A percentile compares a stretch with the other conserved stretches of the same genome.
phyloP scores from a whole-genome alignment of 2,113 vertebrate genomes.

The Spea multiplicata region DNA sequence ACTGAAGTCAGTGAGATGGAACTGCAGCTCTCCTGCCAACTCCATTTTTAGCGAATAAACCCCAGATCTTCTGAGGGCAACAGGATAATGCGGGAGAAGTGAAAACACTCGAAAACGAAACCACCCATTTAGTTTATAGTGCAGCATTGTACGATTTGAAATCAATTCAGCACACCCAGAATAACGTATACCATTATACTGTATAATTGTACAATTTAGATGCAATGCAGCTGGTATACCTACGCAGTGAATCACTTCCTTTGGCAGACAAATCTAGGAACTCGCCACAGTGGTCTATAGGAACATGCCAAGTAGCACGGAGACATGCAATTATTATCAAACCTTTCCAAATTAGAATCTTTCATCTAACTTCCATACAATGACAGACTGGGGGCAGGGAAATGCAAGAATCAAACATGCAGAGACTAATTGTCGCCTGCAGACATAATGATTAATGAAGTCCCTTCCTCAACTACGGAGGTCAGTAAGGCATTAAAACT shows the following conservation, averaged over 20 bases:
- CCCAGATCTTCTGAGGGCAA: too few relatives aligned
- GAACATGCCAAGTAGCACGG: conserved; percentile 21
- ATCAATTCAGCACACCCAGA: too few relatives aligned
- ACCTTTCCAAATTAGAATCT: conserved; percentile 31
- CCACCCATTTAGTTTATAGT: too few relatives aligned
- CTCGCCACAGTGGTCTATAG: conserved; percentile 7
- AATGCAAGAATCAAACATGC: neutral
- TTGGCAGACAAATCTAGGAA: neutral
- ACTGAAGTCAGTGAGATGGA: too few relatives aligned
- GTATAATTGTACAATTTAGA: too few relatives aligned
- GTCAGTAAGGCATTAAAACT: neutral
- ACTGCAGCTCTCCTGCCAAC: too few relatives aligned
- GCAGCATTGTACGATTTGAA: too few relatives aligned
- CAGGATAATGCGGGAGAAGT: too few relatives aligned
- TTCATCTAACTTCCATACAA: conserved; percentile 15
- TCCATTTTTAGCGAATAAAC: too few relatives aligned
- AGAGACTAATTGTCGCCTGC: conserved; percentile 23
- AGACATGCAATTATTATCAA: conserved; percentile 5
- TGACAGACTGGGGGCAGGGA: conserved; percentile 7
- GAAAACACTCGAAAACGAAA: too few relatives aligned
- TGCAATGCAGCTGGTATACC: too few relatives aligned
- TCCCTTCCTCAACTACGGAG: neutral
- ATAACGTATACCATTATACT: too few relatives aligned
- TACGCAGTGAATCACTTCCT: conserved; percentile 21
- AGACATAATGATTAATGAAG: conserved; percentile 26